Evolutionary conservation across 53 echinoderm and acorn worm genomes (phyloP), one percentile per base, ranked within the genome.

Genomic region (Glandiceps talaboti): DNA sequence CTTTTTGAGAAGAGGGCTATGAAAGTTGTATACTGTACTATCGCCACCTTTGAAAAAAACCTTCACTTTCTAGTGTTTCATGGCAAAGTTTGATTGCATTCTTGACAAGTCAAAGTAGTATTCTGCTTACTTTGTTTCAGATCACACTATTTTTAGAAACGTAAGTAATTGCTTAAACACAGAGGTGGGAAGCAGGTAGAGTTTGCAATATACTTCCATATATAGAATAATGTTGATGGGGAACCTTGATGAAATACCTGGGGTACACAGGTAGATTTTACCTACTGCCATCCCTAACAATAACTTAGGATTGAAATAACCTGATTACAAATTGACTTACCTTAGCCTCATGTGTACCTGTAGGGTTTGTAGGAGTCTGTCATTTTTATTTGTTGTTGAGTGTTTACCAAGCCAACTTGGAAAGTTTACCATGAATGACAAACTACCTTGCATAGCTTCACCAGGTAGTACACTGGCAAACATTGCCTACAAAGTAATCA

Each of bases 381-480:
- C 87, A 80, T 88, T 93, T 83, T 97, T 97, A 72, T 91, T 91
- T 33, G 86, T 87, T 1, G 87, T 87, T 0, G 97, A 97, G 79
- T 97, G 91, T 84, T 93, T 97, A 25, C 96, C 97, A 26, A 97
- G 80, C 97, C 97, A 97, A 84, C 89, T 84, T 0, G 97, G 97
- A 81, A 97, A 97, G 29, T 85, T 87, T 77, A 97, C 89, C 97
- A 97, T 97, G 75, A 82, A 84, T 12, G 88, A 79, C 82, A 97
- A 75, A 79, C 89, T 88, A 25, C 95, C 95, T 76, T 88, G 84
- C 89, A 96, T 81, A 26, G 81, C 75, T 14, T 76, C 83, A 32
- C 96, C 96, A 0, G 96, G 96, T 14, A 90, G 64, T 0, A 96
- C 96, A 31, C 90, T 92, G 1, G 96, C 85, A 89, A 96, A 96